phyloP scores from a whole-genome alignment of 2,113 vertebrate genomes.

The Struthio camelus region DNA sequence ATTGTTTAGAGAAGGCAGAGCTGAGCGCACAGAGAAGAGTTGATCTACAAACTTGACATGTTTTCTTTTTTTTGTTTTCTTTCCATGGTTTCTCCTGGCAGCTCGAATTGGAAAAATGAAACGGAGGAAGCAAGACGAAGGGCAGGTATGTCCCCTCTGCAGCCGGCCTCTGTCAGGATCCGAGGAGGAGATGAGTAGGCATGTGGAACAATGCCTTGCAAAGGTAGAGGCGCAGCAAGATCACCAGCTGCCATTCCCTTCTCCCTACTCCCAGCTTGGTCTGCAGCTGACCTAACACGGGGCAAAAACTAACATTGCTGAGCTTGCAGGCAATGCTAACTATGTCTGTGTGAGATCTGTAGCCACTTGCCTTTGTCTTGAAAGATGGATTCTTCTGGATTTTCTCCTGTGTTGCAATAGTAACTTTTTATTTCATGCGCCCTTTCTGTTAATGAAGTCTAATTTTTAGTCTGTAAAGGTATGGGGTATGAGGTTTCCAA shows the following conservation, averaged over 20 bases:
- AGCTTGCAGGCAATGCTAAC: slow-evolving; percentile 44
- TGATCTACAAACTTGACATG: slow-evolving; percentile 8
- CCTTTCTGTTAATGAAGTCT: background rate
- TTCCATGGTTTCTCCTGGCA: slow-evolving; percentile 74
- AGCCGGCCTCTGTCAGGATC: slow-evolving; percentile 95
- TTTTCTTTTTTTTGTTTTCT: slow-evolving; percentile 16
- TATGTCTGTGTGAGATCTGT: slow-evolving; percentile 4
- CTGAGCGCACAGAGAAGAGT: background rate
- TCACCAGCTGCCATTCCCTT: slow-evolving; percentile 60
- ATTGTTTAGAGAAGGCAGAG: background rate
- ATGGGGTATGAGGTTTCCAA: background rate
- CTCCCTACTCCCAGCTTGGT: slow-evolving; percentile 30
- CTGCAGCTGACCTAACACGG: slow-evolving; percentile 5
- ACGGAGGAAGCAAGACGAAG: slow-evolving; percentile 99
- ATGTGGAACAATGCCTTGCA: slow-evolving; percentile 99
- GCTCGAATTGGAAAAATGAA: slow-evolving; percentile 99
- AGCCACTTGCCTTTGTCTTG: slow-evolving; percentile 10
- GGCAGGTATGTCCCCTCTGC: slow-evolving; percentile 99
- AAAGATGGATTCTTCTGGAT: background rate
- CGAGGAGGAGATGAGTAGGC: slow-evolving; percentile 99
- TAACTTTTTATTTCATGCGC: background rate
- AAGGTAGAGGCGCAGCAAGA: slow-evolving; percentile 90
- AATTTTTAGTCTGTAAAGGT: background rate
- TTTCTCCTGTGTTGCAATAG: background rate
- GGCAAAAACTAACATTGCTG: slow-evolving; percentile 52